Evolutionary conservation across 2,797 vertebrate genomes (phyloP).

Genomic region (Allobates femoralis): DNA sequence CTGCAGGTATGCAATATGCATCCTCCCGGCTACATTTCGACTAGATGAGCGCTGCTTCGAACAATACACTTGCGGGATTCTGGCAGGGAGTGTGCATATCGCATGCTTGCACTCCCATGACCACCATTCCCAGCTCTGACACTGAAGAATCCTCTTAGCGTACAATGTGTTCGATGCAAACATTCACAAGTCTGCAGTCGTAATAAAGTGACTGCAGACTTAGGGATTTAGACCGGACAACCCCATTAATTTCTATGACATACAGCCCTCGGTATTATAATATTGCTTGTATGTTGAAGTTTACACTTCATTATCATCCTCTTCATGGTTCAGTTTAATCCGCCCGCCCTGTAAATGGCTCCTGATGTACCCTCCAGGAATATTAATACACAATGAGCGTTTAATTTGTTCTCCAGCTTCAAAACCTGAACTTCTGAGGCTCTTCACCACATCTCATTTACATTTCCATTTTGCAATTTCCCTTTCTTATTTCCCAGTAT

Average conservation of each 20-base stretch:
- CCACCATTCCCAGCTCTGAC: too few species aligned
- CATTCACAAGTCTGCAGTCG: too few species aligned
- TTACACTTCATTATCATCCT: slow-evolving; percentile 16
- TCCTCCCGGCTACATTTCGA: too few species aligned
- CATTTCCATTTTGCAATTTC: slow-evolving; percentile 20
- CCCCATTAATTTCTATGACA: background rate
- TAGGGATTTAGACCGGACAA: too few species aligned
- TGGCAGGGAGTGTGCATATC: too few species aligned
- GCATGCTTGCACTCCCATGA: too few species aligned
- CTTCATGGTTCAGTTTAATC: slow-evolving; percentile 1
- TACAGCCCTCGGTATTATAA: background rate
- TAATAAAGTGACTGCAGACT: too few species aligned
- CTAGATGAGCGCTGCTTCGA: too few species aligned
- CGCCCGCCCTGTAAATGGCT: background rate
- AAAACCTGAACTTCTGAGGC: slow-evolving; percentile 18
- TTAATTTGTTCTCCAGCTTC: slow-evolving; percentile 14
- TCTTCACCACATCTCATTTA: slow-evolving; percentile 20
- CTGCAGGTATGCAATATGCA: too few species aligned
- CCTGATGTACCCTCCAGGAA: background rate
- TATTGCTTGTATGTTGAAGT: background rate
- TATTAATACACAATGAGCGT: slow-evolving; percentile 16
- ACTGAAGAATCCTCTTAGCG: too few species aligned
- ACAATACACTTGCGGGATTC: too few species aligned
- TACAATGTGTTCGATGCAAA: too few species aligned
- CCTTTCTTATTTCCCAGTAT: slow-evolving; percentile 22